A percentile compares a stretch with the other conserved stretches of the same genome.
Conservation (phyloP, 2,113 vertebrate species). For the Smithornis capensis region DNA sequence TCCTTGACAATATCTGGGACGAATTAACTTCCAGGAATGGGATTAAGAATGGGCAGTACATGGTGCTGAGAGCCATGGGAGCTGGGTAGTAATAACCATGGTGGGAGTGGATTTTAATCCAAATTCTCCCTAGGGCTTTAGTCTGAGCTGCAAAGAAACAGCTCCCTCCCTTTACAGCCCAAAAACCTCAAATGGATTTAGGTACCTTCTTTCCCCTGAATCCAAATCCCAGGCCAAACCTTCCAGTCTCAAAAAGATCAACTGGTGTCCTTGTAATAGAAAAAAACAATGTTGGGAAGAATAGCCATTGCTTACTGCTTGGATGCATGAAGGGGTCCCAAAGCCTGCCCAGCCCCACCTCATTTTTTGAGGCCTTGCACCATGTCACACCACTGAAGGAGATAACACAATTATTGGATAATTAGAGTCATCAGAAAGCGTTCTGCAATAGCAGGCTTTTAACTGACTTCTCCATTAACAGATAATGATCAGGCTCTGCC, state of each 20-base stretch:
- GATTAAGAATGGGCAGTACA: background rate
- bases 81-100: background rate
- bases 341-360: background rate
- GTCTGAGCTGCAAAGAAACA: background rate
- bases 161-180: background rate
- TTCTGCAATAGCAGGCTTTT: conserved; percentile 62
- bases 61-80: background rate
- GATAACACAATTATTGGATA: conserved; percentile 63
- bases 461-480: conserved; percentile 67
- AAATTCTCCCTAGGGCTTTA: background rate
- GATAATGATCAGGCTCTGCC: conserved; percentile 51
- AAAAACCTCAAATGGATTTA: background rate
- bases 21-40: background rate
- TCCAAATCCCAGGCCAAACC: background rate
- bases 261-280: background rate
- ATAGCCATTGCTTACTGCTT: background rate
- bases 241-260: rapidly evolving
- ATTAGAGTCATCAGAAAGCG: conserved; percentile 63
- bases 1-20: background rate
- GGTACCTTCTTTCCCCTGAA: background rate
- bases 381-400: background rate
- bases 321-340: background rate
- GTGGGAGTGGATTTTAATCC: background rate
- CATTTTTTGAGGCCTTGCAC: background rate
- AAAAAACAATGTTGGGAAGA: background rate